A percentile compares a stretch with the other conserved stretches of the same genome.
Conservation (phyloP, 1,140 invertebrate species). For the Epicauta chinensis region DNA sequence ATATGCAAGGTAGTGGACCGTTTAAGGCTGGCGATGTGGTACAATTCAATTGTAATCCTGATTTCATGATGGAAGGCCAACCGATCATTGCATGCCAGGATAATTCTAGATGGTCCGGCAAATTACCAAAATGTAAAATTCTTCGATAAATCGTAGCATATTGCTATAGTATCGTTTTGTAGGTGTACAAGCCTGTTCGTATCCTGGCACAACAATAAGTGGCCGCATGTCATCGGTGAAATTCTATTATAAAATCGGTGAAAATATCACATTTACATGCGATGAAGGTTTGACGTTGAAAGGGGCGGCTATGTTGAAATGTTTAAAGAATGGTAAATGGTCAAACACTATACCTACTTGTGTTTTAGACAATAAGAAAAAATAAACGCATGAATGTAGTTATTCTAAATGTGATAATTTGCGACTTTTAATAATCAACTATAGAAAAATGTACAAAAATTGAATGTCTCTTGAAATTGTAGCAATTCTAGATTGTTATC, state of each 20-base stretch:
- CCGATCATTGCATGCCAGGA: conserved; percentile 81
- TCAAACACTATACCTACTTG: conserved; percentile 73
- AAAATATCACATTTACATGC: conserved; percentile 80
- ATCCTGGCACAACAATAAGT: conserved; percentile 77
- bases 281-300: conserved; percentile 66
- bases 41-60: conserved; percentile 78
- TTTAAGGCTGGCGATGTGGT: conserved; percentile 77
- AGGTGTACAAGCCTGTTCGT: conserved; percentile 77
- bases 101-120: conserved; percentile 78
- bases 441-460: too few relatives aligned
- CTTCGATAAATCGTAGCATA: not conserved
- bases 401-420: too few relatives aligned
- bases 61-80: conserved; percentile 82
- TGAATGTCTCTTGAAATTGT: too few relatives aligned
- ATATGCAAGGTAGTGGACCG: conserved; percentile 62
- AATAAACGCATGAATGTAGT: too few relatives aligned
- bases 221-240: conserved; percentile 78
- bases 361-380: conserved; percentile 40
- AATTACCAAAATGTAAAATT: conserved; percentile 69
- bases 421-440: too few relatives aligned
- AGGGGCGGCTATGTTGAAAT: conserved; percentile 69
- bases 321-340: conserved; percentile 78
- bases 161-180: conserved; percentile 18
- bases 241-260: conserved; percentile 79
- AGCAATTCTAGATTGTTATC: too few relatives aligned